Evolutionary conservation across 2,888 invertebrate species (phyloP).

Genomic region (Urechis unicinctus): DNA sequence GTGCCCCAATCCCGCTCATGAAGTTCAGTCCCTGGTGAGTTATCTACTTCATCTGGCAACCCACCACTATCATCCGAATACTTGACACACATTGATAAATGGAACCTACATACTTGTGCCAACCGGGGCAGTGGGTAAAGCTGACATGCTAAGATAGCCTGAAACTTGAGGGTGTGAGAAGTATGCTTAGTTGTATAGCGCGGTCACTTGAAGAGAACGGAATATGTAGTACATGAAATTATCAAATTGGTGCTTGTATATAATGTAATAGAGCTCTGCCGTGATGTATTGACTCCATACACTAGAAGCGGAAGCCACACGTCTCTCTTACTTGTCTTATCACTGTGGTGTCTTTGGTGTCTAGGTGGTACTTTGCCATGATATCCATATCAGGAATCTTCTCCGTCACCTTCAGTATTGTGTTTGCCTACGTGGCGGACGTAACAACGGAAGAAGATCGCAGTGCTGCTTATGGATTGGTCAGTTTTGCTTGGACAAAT

Average conservation of each 20-base stretch:
- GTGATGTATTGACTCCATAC: too few species aligned
- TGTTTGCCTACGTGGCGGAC: conserved; percentile 99
- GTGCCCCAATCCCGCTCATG: conserved; percentile 97
- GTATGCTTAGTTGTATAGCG: too few species aligned
- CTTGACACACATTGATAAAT: too few species aligned
- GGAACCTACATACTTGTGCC: too few species aligned
- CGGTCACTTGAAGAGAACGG: too few species aligned
- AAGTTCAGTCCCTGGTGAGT: conserved; percentile 88
- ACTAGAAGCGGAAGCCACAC: too few species aligned
- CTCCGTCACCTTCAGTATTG: conserved; percentile 98
- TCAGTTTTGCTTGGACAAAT: conserved; percentile 51
- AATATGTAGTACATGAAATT: too few species aligned
- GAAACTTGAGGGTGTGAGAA: too few species aligned
- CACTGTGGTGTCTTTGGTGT: conserved; percentile 11
- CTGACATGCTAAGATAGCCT: too few species aligned
- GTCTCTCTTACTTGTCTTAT: not conserved
- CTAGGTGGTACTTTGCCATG: conserved; percentile 95
- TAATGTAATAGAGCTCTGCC: too few species aligned
- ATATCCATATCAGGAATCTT: conserved; percentile 98
- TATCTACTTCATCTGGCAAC: not conserved
- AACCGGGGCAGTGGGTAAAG: too few species aligned
- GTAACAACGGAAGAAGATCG: conserved; percentile 95
- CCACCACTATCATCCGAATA: not conserved
- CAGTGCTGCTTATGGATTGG: conserved; percentile 89
- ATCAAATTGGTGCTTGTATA: too few species aligned